Percentiles rank a stretch among this genome's conserved stretches.
These are phyloP conservation scores for Deroptyus accipitrinus DNA, from an alignment of 2,113 vertebrate genomes.

Conservation along the genomic window DNA sequence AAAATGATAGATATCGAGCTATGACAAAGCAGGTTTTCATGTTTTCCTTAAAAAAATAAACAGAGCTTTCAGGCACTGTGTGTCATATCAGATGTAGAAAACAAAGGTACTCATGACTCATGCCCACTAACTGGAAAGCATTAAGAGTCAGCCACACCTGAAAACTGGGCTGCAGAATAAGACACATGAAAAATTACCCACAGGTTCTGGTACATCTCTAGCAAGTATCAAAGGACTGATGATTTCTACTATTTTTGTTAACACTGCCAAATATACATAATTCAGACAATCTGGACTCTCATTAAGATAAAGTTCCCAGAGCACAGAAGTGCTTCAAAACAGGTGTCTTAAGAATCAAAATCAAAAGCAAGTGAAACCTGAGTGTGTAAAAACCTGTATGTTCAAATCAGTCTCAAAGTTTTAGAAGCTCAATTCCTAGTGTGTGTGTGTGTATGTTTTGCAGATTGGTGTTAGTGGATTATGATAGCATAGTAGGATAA, in stretches of 20 bases:
- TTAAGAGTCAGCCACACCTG: slow-evolving; percentile 22
- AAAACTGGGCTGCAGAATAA: neutral
- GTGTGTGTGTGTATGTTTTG: neutral
- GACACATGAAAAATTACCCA: neutral
- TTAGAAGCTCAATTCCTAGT: neutral
- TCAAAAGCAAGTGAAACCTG: slow-evolving; percentile 18
- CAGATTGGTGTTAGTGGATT: neutral
- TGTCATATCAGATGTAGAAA: slow-evolving; percentile 1
- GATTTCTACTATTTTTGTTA: slow-evolving; percentile 10
- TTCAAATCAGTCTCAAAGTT: neutral
- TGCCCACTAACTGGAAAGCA: slow-evolving; percentile 23
- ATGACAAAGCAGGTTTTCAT: neutral
- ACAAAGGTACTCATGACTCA: neutral
- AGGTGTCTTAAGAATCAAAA: slow-evolving; percentile 17
- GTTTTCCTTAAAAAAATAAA: slow-evolving; percentile 20
- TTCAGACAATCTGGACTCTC: slow-evolving; percentile 41
- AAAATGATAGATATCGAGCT: neutral
- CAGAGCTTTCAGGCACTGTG: neutral
- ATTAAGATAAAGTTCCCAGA: neutral
- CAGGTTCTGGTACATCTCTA: slow-evolving; percentile 4
- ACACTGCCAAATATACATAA: slow-evolving; percentile 46
- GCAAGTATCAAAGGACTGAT: slow-evolving; percentile 31
- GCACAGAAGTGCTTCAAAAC: slow-evolving; percentile 32
- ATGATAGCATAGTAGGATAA: neutral
- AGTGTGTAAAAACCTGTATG: neutral